Conservation (phyloP, 2,797 vertebrate genomes). For the Takifugu ocellatus region DNA sequence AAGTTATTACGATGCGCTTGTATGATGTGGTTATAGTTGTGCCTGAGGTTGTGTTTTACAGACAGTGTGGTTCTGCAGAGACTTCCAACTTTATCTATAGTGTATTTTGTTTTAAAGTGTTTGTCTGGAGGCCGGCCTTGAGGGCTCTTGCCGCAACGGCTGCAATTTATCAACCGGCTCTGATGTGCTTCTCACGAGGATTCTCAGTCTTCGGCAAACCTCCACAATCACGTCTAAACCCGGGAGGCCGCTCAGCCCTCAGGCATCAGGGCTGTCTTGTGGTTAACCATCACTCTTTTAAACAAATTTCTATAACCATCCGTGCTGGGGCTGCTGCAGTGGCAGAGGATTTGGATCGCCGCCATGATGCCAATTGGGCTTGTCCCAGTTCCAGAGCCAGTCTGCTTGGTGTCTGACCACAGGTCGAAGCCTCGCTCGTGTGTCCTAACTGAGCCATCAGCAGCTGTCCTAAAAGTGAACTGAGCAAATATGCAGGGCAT, state of each 20-base stretch:
- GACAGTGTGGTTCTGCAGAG: slow-evolving; percentile 12
- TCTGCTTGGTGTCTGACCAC: slow-evolving; percentile 32
- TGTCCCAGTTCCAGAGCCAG: slow-evolving; percentile 15
- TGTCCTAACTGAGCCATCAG: slow-evolving; percentile 3
- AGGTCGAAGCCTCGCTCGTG: slow-evolving; percentile 10
- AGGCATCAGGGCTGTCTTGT: slow-evolving; percentile 51
- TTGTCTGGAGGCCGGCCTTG: slow-evolving; percentile 27
- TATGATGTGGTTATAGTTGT: slow-evolving; percentile 1
- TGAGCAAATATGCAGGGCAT: slow-evolving; percentile 10
- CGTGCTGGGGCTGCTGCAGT: slow-evolving; percentile 39
- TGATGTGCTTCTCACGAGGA: slow-evolving; percentile 26
- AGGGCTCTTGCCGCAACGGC: slow-evolving; percentile 35
- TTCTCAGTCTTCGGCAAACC: slow-evolving; percentile 33
- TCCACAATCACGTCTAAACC: slow-evolving; percentile 42
- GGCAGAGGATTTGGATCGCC: slow-evolving; percentile 38
- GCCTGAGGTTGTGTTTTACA: slow-evolving; percentile 9
- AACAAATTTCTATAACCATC: slow-evolving; percentile 66
- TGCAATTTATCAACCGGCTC: slow-evolving; percentile 63
- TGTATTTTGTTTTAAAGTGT: slow-evolving; percentile 23
- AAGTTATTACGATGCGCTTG: slow-evolving; percentile 19
- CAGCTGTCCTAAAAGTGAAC: background rate
- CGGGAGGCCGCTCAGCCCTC: slow-evolving; percentile 49
- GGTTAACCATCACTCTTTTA: slow-evolving; percentile 62
- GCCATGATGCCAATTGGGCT: slow-evolving; percentile 26
- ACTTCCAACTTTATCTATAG: slow-evolving; percentile 46